phyloP scores from a whole-genome alignment of 2,113 vertebrate genomes.

The Tricholaema leucomelas region DNA sequence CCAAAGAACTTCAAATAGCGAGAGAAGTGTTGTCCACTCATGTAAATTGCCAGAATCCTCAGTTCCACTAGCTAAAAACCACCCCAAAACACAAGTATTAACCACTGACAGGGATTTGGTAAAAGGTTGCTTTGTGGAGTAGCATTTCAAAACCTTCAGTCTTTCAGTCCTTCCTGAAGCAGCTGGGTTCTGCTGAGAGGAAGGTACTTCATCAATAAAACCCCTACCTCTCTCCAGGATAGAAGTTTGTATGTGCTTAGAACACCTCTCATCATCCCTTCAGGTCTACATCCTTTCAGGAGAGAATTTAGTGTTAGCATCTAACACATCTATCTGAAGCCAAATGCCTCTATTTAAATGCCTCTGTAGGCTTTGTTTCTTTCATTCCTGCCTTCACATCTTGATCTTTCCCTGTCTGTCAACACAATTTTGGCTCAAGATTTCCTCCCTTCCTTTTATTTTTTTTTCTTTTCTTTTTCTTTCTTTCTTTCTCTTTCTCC shows the following conservation, averaged over 20 bases:
- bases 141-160: not conserved
- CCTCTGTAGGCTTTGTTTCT: not conserved
- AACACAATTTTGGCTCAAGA: not conserved
- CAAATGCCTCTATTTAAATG: slow-evolving; percentile 6
- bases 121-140: not conserved
- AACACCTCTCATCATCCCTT: not conserved
- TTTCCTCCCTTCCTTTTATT: rapidly evolving
- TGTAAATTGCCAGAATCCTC: not conserved
- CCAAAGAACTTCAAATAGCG: not conserved
- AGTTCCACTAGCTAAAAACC: not conserved
- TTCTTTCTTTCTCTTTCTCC: not conserved
- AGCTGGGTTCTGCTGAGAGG: not conserved
- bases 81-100: not conserved
- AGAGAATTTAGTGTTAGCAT: not conserved
- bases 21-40: not conserved
- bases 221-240: not conserved
- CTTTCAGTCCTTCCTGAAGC: not conserved
- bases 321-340: not conserved
- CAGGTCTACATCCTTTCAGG: not conserved
- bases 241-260: not conserved
- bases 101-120: not conserved
- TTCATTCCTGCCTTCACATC: not conserved
- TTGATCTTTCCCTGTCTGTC: not conserved
- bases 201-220: not conserved
- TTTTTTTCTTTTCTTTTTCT: not conserved